These are phyloP conservation scores for Trachurus trachurus DNA, from an alignment of 2,797 vertebrate genomes.

Conservation along the genomic window DNA sequence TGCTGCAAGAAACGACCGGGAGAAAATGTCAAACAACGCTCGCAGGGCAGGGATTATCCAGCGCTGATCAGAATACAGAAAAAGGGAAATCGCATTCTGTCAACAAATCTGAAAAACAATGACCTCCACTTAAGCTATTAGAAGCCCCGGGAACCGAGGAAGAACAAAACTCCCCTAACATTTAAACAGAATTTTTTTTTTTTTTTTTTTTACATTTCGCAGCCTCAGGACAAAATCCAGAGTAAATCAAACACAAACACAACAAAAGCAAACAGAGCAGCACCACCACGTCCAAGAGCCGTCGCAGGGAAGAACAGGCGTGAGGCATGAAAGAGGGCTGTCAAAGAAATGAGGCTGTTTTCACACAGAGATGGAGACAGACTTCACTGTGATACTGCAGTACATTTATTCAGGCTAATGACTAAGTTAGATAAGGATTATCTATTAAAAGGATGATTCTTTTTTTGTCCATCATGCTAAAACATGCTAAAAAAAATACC, in stretches of 20 bases:
- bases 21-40: neutral
- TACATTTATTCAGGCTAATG: neutral
- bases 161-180: constrained; percentile 1
- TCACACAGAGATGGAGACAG: neutral
- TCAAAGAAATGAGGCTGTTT: constrained; percentile 17
- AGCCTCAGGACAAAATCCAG: constrained; percentile 24
- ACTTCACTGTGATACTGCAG: neutral
- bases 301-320: neutral
- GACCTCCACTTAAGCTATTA: constrained; percentile 18
- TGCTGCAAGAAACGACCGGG: neutral
- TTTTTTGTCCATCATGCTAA: neutral
- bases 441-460: no score
- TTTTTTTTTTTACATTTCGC: constrained; percentile 2
- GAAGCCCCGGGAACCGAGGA: neutral
- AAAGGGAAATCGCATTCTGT: neutral
- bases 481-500: neutral
- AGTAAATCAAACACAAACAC: neutral
- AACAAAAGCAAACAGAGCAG: constrained; percentile 8
- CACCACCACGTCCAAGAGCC: neutral
- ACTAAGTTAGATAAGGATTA: neutral
- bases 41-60: neutral
- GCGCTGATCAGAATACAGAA: neutral
- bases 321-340: neutral
- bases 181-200: neutral
- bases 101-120: constrained; percentile 14